Evolutionary conservation across 2,113 vertebrate genomes (phyloP).

Genomic region (Glareola pratincola): DNA sequence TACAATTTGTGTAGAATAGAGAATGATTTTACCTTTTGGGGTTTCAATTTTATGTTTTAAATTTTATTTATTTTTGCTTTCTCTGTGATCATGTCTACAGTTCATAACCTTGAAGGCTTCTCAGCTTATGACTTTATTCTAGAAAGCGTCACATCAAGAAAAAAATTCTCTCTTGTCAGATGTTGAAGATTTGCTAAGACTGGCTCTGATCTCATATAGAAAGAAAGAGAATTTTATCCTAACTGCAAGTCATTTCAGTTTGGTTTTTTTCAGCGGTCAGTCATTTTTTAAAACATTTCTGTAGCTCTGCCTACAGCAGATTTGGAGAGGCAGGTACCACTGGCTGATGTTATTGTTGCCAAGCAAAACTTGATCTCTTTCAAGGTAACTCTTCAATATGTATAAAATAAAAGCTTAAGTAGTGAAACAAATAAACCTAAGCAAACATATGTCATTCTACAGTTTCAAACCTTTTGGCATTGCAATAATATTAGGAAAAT

Average conservation of each 20-base stretch:
- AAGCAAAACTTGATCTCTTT: background rate
- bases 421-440: background rate
- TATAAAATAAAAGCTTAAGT: background rate
- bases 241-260: background rate
- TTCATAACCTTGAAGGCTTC: background rate
- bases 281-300: background rate
- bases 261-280: background rate
- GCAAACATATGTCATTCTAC: background rate
- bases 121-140: background rate
- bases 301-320: background rate
- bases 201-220: background rate
- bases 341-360: background rate
- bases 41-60: background rate
- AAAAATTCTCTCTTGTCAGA: background rate
- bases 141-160: background rate
- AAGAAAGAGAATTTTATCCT: background rate
- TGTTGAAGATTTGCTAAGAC: background rate
- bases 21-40: background rate
- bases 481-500: background rate
- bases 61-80: background rate
- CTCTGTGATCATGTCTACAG: background rate
- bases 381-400: background rate
- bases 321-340: background rate
- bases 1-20: background rate
- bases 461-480: background rate